Evolutionary conservation across 2,888 invertebrate species (phyloP), one percentile per base, ranked within the genome.

Genomic region (Slavum lentiscoides): DNA sequence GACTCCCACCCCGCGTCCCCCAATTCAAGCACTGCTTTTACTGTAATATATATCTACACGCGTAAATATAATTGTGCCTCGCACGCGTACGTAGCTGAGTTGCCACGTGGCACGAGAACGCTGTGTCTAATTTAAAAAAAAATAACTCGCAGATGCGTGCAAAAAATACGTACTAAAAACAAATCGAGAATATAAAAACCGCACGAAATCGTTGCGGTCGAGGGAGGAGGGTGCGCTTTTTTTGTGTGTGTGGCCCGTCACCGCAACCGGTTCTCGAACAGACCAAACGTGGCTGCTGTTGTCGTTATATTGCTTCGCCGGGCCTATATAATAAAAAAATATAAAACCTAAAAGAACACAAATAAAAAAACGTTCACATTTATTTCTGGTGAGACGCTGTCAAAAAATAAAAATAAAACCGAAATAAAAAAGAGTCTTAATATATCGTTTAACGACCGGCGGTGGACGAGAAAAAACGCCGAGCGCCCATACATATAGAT

Each of bases 381-480:
- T 72, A 72, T 80, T 69, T 70, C 64, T 17, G 55, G 77, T 55
- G 77, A 70, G 77, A 80, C 62, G 64, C 77, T 80, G 77, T 80
- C 70, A 64, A 62, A 69, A 39, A 62, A 0, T 15, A 61, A 72
- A 43, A 59, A 61, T 43, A 67, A 59, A 59, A 43, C 55, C 55
- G 21, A 67, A 67, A 75, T 67, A 75, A 69, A 77, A 77, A 72
- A n/a, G 37, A 62, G 69, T 64, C 80, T 72, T 80, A 80, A 80
- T 72, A 72, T 80, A 64, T 72, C 66, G 43, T 80, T 80, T 80
- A 80, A 80, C 80, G 80, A 72, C 70, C 64, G 70, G 9, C 77
- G 69, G 76, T 30, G 70, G 11, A 76, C 53, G 77, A n/a, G 53
- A 70, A 64, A 80, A 72, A 64, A 72, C 37, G 17, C 30, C 39